These are phyloP conservation scores for Onychorhynchus coronatus DNA, from an alignment of 2,113 vertebrate genomes.

Conservation along the genomic window DNA sequence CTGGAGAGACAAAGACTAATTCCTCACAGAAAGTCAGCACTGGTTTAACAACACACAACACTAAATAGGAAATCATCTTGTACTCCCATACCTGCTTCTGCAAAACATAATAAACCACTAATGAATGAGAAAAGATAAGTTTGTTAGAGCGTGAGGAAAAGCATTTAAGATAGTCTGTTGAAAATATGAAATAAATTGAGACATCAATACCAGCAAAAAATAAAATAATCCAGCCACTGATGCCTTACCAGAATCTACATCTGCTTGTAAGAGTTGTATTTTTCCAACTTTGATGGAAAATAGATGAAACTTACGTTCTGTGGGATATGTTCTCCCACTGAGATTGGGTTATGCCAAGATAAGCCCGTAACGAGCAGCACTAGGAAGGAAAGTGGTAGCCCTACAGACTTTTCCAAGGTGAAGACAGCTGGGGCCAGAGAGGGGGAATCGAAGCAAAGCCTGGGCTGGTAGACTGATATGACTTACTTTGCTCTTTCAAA, in stretches of 20 bases:
- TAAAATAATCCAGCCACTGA: neutral
- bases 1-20: neutral
- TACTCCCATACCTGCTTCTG: neutral
- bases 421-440: neutral
- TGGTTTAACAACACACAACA: neutral
- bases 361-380: rapidly evolving
- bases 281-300: neutral
- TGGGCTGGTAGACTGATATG: neutral
- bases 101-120: neutral
- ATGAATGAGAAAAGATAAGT: neutral
- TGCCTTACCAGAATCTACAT: neutral
- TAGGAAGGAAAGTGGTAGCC: neutral
- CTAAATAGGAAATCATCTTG: neutral
- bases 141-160: neutral
- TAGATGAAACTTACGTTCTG: neutral
- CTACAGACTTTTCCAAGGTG: neutral
- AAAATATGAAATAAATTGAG: slow-evolving; percentile 9
- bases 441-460: neutral
- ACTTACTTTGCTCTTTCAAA: neutral
- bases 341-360: neutral
- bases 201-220: neutral
- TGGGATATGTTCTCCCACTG: neutral
- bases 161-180: neutral
- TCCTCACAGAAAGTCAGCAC: neutral
- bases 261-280: neutral